Evolutionary conservation across 2,113 vertebrate genomes (phyloP).

Genomic region (Rhipidura dahli): DNA sequence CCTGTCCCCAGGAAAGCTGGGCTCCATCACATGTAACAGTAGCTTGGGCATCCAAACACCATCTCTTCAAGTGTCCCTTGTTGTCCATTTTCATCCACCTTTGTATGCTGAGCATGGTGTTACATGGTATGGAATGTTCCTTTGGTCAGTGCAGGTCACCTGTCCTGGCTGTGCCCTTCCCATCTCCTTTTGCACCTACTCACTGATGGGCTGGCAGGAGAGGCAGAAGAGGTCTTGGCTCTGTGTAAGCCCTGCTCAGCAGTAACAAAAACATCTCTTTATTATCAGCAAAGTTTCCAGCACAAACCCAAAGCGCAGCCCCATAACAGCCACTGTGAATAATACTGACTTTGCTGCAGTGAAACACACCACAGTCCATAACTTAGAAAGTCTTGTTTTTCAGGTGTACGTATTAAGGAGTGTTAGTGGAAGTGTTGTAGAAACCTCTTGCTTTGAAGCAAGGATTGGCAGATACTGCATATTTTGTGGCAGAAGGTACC

Average conservation of each 20-base stretch:
- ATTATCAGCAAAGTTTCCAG: neutral
- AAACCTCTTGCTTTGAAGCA: neutral
- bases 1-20: neutral
- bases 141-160: neutral
- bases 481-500: neutral
- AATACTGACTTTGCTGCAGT: neutral
- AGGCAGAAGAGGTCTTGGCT: neutral
- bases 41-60: neutral
- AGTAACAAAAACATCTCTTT: neutral
- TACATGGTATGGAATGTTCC: neutral
- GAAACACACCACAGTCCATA: neutral
- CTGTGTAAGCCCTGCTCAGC: neutral
- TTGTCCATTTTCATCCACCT: neutral
- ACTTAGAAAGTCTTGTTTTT: neutral
- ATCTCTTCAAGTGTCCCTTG: fast-evolving
- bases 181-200: neutral
- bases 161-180: neutral
- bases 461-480: neutral
- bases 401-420: fast-evolving
- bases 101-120: neutral
- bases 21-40: fast-evolving
- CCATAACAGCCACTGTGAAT: neutral
- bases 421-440: neutral
- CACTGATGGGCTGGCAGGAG: neutral
- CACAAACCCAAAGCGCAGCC: neutral